These are phyloP conservation scores for Phoebastria nigripes DNA, from an alignment of 2,797 vertebrate species.

Conservation along the genomic window DNA sequence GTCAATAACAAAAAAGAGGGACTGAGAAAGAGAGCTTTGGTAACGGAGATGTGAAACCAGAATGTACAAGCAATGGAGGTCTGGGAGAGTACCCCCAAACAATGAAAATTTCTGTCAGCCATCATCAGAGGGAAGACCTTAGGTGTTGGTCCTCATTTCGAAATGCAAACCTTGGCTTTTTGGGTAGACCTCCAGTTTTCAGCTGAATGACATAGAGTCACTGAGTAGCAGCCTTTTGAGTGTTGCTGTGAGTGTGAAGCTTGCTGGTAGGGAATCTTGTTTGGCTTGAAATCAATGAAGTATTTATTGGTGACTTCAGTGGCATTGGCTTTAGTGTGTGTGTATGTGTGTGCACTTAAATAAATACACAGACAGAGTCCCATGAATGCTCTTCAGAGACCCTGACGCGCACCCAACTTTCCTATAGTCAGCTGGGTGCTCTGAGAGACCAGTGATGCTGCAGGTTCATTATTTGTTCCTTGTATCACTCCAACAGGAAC, in stretches of 20 bases:
- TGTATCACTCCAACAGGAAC: slow-evolving; percentile 81
- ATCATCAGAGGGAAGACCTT: not conserved
- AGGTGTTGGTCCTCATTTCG: not conserved
- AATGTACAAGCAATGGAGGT: not conserved
- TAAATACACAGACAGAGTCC: not conserved
- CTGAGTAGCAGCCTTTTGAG: not conserved
- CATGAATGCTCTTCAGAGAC: not conserved
- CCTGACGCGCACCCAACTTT: not conserved
- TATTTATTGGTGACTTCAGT: not conserved
- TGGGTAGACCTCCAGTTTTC: not conserved
- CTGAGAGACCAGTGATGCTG: not conserved
- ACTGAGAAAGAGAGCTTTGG: not conserved
- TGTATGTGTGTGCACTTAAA: not conserved
- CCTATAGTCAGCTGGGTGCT: not conserved
- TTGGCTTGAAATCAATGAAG: not conserved
- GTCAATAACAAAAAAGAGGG: not conserved
- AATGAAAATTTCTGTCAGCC: not conserved
- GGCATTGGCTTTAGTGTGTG: not conserved
- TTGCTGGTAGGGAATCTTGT: not conserved
- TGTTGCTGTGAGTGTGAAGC: not conserved
- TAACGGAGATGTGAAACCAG: not conserved
- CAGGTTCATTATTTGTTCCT: not conserved
- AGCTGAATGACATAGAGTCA: not conserved
- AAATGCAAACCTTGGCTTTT: not conserved
- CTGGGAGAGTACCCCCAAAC: not conserved